Evolutionary conservation across 2,888 invertebrate species (phyloP), one percentile per base, ranked within the genome.

Genomic region (Amblyjoppa fuscipennis): DNA sequence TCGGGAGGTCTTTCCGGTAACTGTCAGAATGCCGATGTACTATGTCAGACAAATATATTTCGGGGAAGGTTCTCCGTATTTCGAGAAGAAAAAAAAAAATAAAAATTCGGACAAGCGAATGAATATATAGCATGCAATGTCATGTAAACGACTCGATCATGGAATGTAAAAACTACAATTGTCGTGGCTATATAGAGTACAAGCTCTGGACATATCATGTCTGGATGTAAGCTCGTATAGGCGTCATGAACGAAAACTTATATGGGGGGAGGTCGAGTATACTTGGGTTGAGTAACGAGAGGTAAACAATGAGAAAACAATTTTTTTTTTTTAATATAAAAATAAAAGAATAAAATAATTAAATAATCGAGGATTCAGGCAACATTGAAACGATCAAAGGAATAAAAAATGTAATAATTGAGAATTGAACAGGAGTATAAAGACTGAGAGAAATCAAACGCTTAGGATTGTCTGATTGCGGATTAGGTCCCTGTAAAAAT

Each of bases 351-450:
- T 94, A 66, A 95, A 94, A 94, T 95, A 86, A 83, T 92, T 75
- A 61, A 85, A 82, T 79, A 78, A 84, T 87, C 92, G 94, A 92
- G 94, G 95, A 94, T 94, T 94, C 95, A 95, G 95, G 95, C 95
- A 95, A 95, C 94, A 95, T 95, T 95, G 95, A 95, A 93, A 94
- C 94, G 94, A 94, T 94, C 94, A 93, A 95, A 95, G 95, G 95
- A 87, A 87, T 68, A 70, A 87, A 80, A 80, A 87, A 86, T 84
- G 78, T 83, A 86, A 75, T 82, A 83, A 87, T 81, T 77, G 73
- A 80, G 94, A 94, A 94, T 94, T 94, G 49, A 88, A 78, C 82
- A 76, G 84, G 77, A 80, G 64, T 73, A 64, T 93, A 94, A 81
- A 89, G 88, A 88, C 80, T 87, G 81, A 89, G 88, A 89, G 87